These are phyloP conservation scores for Steinernema carpocapsae DNA, from an alignment of 2,888 invertebrate species.

Conservation along the genomic window DNA sequence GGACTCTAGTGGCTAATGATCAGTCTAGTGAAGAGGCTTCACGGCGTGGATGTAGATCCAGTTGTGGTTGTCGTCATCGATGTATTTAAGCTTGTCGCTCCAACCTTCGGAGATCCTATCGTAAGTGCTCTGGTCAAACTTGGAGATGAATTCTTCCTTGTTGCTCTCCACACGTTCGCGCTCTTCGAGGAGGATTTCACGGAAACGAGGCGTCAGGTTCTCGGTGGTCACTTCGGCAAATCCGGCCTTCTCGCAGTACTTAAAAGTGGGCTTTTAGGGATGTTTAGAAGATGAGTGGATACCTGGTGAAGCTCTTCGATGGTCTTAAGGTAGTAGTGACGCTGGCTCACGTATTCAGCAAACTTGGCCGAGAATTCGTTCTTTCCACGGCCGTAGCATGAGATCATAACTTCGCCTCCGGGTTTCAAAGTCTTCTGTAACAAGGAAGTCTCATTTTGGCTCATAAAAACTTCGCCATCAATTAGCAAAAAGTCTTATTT, in stretches of 20 bases:
- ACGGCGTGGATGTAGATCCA: conserved; percentile 70
- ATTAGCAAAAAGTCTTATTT: not conserved
- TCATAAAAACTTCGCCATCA: not conserved
- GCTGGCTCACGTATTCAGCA: conserved; percentile 72
- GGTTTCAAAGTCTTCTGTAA: conserved; percentile 73
- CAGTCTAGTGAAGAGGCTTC: conserved; percentile 49
- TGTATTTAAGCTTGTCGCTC: conserved; percentile 70
- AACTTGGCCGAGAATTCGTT: conserved; percentile 70
- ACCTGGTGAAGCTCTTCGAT: conserved; percentile 61
- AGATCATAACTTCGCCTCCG: conserved; percentile 73
- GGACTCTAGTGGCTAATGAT: not conserved
- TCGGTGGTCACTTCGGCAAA: conserved; percentile 72
- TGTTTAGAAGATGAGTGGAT: too few relatives aligned
- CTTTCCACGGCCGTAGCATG: conserved; percentile 73
- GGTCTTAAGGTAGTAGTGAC: conserved; percentile 72
- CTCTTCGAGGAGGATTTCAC: conserved; percentile 72
- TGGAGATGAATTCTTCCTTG: conserved; percentile 72
- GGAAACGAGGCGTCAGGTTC: conserved; percentile 73
- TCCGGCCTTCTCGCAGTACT: conserved; percentile 72
- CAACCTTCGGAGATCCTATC: conserved; percentile 72
- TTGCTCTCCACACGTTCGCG: conserved; percentile 70
- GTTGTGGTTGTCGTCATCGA: conserved; percentile 71
- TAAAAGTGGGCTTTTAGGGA: conserved; percentile 28
- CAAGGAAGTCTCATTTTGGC: conserved; percentile 30
- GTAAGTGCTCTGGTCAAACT: conserved; percentile 72